Percentiles rank a stretch among this genome's conserved stretches.
Conservation (phyloP, 2,888 invertebrate species). For the Oeneis ivallda region DNA sequence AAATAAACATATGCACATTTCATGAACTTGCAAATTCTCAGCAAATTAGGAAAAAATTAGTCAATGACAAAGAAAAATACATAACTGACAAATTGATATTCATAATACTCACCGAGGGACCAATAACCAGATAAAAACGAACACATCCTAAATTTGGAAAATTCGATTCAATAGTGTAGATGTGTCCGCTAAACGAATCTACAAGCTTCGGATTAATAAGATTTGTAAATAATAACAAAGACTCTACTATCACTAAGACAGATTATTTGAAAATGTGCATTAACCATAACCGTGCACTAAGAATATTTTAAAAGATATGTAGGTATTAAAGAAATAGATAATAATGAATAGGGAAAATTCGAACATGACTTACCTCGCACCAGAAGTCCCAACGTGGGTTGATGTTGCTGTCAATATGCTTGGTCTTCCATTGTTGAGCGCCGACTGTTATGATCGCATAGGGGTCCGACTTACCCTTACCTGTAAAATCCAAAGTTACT, state of each 20-base stretch:
- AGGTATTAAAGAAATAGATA: conserved; percentile 1
- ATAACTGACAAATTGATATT: background rate
- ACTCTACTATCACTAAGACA: conserved; percentile 4
- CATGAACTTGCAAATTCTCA: conserved; percentile 14
- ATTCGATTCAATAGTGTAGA: background rate
- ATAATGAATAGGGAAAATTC: background rate
- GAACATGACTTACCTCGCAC: conserved; percentile 89
- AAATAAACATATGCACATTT: background rate
- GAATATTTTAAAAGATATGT: conserved; percentile 6
- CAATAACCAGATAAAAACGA: conserved; percentile 18
- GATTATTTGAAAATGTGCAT: conserved; percentile 34
- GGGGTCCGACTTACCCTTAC: conserved; percentile 98
- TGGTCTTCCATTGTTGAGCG: conserved; percentile 95
- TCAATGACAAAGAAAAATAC: background rate
- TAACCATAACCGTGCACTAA: conserved; percentile 44
- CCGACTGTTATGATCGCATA: conserved; percentile 96
- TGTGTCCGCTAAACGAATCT: conserved; percentile 23
- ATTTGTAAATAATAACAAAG: conserved; percentile 4
- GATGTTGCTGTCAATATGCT: conserved; percentile 95
- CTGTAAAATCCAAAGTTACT: conserved; percentile 49
- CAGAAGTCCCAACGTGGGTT: conserved; percentile 99
- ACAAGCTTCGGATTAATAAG: conserved; percentile 22
- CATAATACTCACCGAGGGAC: conserved; percentile 26
- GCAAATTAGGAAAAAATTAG: background rate
- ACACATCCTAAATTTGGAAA: conserved; percentile 30